Evolutionary conservation across 1,140 invertebrate species (phyloP).

Genomic region (Himalopsyche phryganea): DNA sequence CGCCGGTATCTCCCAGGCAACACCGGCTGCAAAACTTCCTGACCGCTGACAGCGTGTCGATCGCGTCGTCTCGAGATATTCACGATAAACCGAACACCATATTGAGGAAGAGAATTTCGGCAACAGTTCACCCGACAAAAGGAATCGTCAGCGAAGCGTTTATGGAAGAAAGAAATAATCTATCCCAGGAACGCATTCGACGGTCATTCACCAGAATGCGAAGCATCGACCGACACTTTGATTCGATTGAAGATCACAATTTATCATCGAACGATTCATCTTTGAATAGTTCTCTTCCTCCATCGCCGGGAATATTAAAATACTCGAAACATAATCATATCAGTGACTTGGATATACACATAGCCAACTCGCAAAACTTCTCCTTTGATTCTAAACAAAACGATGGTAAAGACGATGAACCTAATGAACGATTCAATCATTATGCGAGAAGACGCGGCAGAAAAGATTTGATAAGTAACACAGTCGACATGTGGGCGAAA

Average conservation of each 20-base stretch:
- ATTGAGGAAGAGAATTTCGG: constrained; percentile 30
- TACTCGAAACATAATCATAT: constrained; percentile 16
- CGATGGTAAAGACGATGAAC: neutral
- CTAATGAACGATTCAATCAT: constrained; percentile 25
- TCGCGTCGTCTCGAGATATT: constrained; percentile 16
- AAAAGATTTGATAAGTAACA: constrained; percentile 58
- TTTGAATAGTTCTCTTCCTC: constrained; percentile 22
- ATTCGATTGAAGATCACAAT: constrained; percentile 28
- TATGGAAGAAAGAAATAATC: constrained; percentile 8
- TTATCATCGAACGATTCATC: constrained; percentile 31
- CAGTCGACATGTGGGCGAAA: constrained; percentile 58
- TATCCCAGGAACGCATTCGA: constrained; percentile 12
- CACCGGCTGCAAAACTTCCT: neutral
- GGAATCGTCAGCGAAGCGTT: constrained; percentile 25
- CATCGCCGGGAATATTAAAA: constrained; percentile 20
- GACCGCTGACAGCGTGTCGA: constrained; percentile 13
- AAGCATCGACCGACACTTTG: constrained; percentile 28
- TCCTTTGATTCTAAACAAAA: constrained; percentile 17
- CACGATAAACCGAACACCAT: constrained; percentile 31
- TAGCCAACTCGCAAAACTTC: constrained; percentile 28
- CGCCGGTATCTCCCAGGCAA: neutral
- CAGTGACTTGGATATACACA: constrained; percentile 50
- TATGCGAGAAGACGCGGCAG: constrained; percentile 33
- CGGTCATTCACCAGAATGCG: constrained; percentile 13
- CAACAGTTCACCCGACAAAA: constrained; percentile 29